Percentiles rank a stretch among this genome's conserved stretches.
Conservation (phyloP, 2,888 invertebrate species). For the Chaetogeoica ovagalla region DNA sequence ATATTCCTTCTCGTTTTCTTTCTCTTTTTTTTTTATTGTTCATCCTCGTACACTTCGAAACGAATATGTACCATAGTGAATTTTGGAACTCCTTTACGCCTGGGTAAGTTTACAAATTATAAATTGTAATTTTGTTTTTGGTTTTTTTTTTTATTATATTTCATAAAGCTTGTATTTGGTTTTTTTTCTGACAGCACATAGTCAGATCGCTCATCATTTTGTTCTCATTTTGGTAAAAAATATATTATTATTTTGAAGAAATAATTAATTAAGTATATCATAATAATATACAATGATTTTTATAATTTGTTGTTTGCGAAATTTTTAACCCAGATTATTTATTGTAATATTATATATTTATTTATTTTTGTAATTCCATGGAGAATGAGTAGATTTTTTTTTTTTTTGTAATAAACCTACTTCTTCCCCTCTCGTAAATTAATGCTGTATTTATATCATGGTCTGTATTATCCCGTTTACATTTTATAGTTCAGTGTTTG, state of each 20-base stretch:
- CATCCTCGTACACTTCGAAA: slow-evolving; percentile 52
- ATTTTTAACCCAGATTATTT: slow-evolving; percentile 45
- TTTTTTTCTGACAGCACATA: slow-evolving; percentile 52
- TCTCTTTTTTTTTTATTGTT: slow-evolving; percentile 55
- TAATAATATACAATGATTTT: slow-evolving; percentile 20
- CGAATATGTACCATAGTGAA: slow-evolving; percentile 71
- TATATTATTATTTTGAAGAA: slow-evolving; percentile 15
- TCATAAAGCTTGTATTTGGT: slow-evolving; percentile 53
- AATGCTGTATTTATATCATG: not conserved
- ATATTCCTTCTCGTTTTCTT: slow-evolving; percentile 53
- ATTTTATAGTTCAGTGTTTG: not conserved
- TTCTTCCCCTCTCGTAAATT: not conserved
- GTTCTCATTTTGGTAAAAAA: slow-evolving; percentile 47
- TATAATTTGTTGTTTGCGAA: slow-evolving; percentile 49
- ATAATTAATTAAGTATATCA: slow-evolving; percentile 23
- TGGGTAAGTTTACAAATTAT: slow-evolving; percentile 75
- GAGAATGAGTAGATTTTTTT: slow-evolving; percentile 37
- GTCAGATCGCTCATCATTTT: slow-evolving; percentile 53
- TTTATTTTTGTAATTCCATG: slow-evolving; percentile 22
- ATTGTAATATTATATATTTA: not conserved
- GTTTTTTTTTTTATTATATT: slow-evolving; percentile 54
- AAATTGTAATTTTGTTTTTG: slow-evolving; percentile 55
- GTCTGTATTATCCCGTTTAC: not conserved
- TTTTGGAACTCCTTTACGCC: slow-evolving; percentile 98
- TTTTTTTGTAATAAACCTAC: not conserved